Percentiles rank a stretch among this genome's conserved stretches.
phyloP scores from a whole-genome alignment of 2,797 vertebrate genomes.

The Denticeps clupeoides region DNA sequence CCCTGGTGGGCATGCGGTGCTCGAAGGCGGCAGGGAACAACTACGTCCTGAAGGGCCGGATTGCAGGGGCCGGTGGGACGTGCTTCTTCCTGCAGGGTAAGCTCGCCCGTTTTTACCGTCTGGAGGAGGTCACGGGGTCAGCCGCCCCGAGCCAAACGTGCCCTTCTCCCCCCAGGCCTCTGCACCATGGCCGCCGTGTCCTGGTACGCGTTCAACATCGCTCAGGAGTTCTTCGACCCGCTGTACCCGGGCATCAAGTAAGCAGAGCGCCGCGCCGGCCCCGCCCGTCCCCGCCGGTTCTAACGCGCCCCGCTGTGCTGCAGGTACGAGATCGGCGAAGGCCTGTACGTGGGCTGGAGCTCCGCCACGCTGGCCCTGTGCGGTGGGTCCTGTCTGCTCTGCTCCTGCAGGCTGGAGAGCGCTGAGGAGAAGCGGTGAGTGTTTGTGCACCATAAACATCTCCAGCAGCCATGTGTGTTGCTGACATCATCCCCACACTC shows the following conservation, averaged over 20 bases:
- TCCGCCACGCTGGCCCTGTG: conserved; percentile 35
- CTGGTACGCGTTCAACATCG: conserved; percentile 84
- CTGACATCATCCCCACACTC: not conserved
- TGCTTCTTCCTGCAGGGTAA: conserved; percentile 73
- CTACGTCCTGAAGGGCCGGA: conserved; percentile 58
- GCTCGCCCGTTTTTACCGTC: not conserved
- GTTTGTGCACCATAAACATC: not conserved
- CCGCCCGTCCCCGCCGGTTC: no score
- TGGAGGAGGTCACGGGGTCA: no score
- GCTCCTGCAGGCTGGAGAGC: not conserved
- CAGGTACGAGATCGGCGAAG: conserved; percentile 53
- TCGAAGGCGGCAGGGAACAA: conserved; percentile 64
- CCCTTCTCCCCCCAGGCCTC: conserved; percentile 48
- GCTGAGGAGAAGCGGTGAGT: not conserved
- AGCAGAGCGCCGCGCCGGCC: no score
- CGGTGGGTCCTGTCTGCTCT: not conserved
- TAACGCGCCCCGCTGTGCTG: not conserved
- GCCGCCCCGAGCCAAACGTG: not conserved
- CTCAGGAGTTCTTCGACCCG: conserved; percentile 74
- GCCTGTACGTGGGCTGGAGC: conserved; percentile 54
- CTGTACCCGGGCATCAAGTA: conserved; percentile 74
- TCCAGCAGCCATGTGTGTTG: not conserved
- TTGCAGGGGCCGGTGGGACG: conserved; percentile 61
- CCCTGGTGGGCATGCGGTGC: conserved; percentile 70
- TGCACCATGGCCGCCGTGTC: conserved; percentile 75